Base-by-base conservation (phyloP, 2,888 invertebrate genomes). In the Pyrgus malvae region DNA sequence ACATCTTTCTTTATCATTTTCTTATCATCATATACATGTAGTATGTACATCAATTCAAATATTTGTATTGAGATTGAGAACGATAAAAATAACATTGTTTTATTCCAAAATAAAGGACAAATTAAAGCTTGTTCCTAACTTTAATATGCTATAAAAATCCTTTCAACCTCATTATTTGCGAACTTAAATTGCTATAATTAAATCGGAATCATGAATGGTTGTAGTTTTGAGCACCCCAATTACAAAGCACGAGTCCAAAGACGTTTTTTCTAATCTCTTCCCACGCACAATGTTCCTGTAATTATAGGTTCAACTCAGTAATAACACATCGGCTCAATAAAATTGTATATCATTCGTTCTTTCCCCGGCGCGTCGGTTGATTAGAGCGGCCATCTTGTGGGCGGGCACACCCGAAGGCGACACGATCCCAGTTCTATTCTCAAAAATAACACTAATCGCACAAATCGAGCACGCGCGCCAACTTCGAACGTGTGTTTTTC, bases 331-430 rank as follows among this genome's bases (percentile, higher is more conserved):
- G 82, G 85, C 82, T 83, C 85, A 85, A 86, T 88, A 83, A 89
- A 89, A 89, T 87, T 87, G 87, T 89, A 87, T 88, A 90, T 88
- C 87, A 88, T 87, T 88, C 79, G 73, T 78, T 80, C 69, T 72
- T 75, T 83, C 83, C 86, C 86, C 83, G 87, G 80, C 80, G 78
- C 80, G 72, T 68, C 66, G 79, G 75, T 76, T 86, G 88, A 89
- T 88, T 88, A 89, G 84, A 77, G 81, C 87, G 77, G 89, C 90
- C 90, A 90, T 90, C 79, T 90, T 90, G 89, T 82, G 83, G 90
- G 90, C 88, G 89, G 85, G 74, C 68, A 72, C 78, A 77, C 78
- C 88, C 87, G 79, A 78, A 80, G 88, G 89, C 89, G 89, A 88
- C 86, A 80, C 86, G 85, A 88, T 85, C 83, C 80, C 80, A 81